Base-by-base conservation (phyloP, 2,113 vertebrate genomes). In the Lycocorax pyrrhopterus region DNA sequence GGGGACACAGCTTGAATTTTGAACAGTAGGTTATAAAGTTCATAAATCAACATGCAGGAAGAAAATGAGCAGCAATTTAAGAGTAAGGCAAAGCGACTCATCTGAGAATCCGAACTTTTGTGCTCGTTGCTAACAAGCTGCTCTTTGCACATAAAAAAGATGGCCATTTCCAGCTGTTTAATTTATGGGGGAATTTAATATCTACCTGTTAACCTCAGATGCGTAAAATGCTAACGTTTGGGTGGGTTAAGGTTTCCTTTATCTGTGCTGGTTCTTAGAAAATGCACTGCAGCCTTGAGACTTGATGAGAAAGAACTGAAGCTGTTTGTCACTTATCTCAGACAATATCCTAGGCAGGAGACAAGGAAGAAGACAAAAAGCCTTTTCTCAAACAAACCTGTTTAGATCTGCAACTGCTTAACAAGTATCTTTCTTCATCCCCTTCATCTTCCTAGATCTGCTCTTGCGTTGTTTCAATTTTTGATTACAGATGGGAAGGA, bases 51-150 rank as follows among this genome's bases (percentile, higher is more conserved):
- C 47, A 33, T 0, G 7, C 22, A 16, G 69, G 55, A 80, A 90
- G 85, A 63, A 92, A 96, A 95, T 35, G 78, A 96, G 89, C 1
- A 0, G 89, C 64, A 5, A 91, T 91, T 93, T 92, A 67, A 78
- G 91, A 84, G 56, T 8, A 73, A 90, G 67, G 92, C 66, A 90
- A 86, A 95, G 66, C 5, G 67, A 92, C 73, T 79, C 80, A 66
- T 59, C 39, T 87, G 89, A 94, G 84, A 93, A 87, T 30, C 33
- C 3, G 35, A 92, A 94, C 90, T 96, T 94, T 60, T 67, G 69
- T 74, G 59, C 85, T 64, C 39, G 68, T 52, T 77, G 94, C 80
- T 96, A 96, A 93, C 79, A 95, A 93, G 92, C 69, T 62, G 56
- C 22, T 92, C 10, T 76, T 30, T 16, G 59, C 73, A 66, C 92